phyloP scores from a whole-genome alignment of 2,113 vertebrate species.

The Clarias gariepinus region DNA sequence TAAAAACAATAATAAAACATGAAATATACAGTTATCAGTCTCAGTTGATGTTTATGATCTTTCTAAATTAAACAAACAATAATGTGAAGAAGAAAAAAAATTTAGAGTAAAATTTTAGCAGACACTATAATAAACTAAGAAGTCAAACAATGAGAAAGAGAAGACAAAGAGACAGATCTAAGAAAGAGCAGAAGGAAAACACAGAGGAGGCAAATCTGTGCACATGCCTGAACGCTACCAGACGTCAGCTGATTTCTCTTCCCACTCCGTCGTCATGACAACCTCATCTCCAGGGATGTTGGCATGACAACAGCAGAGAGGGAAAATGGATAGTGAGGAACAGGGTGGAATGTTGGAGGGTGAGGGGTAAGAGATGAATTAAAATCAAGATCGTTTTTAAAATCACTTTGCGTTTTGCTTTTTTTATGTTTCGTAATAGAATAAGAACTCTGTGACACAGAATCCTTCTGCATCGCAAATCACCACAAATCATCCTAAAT shows the following conservation, averaged over 20 bases:
- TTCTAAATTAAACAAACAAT: neutral
- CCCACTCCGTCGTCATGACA: slow-evolving; percentile 84
- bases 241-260: slow-evolving; percentile 86
- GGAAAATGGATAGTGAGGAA: slow-evolving; percentile 37
- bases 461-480: slow-evolving; percentile 24
- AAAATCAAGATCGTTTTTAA: slow-evolving; percentile 29
- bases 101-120: neutral
- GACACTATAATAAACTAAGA: neutral
- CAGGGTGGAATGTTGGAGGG: slow-evolving; percentile 47
- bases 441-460: neutral
- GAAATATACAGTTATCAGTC: neutral
- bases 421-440: slow-evolving; percentile 17
- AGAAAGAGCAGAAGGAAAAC: slow-evolving; percentile 43
- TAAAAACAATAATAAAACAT: neutral
- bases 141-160: neutral
- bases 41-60: neutral
- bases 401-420: slow-evolving; percentile 28
- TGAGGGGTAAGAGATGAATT: slow-evolving; percentile 19
- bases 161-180: slow-evolving; percentile 10
- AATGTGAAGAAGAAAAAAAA: neutral
- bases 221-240: slow-evolving; percentile 70
- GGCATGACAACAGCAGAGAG: slow-evolving; percentile 71
- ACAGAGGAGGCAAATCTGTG: slow-evolving; percentile 59
- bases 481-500: slow-evolving; percentile 24
- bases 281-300: slow-evolving; percentile 81